Evolutionary conservation across 2,113 vertebrate genomes (phyloP).

Genomic region (Peromyscus polionotus): DNA sequence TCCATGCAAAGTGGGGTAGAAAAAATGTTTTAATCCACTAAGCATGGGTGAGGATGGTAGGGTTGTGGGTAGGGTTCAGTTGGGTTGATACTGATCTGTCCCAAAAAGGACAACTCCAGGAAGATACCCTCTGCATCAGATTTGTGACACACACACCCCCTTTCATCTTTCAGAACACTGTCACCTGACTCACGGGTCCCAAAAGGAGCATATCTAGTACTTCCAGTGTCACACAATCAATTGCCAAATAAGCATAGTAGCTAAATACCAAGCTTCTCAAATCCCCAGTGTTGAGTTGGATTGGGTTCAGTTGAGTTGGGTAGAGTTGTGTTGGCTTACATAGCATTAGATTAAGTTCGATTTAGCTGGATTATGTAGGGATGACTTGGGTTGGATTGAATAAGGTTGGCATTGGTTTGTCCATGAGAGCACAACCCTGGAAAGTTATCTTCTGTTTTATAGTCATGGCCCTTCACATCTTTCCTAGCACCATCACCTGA

Average conservation of each 20-base stretch:
- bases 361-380: not conserved
- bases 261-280: not conserved
- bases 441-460: not conserved
- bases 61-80: not conserved
- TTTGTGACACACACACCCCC: too few species aligned
- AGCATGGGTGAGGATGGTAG: not conserved
- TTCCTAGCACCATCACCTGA: not conserved
- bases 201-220: not conserved
- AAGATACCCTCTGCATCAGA: not conserved
- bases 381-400: not conserved
- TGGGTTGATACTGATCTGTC: not conserved
- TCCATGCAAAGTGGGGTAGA: not conserved
- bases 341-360: not conserved
- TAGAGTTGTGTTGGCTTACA: not conserved
- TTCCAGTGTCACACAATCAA: not conserved
- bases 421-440: not conserved
- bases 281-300: slow-evolving; percentile 6
- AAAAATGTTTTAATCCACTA: slow-evolving; percentile 9
- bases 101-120: not conserved
- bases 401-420: not conserved
- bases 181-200: not conserved
- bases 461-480: accelerated
- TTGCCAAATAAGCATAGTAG: not conserved
- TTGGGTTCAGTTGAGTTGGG: not conserved
- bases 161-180: not conserved